Evolutionary conservation across 2,797 vertebrate genomes (phyloP), one percentile per base, ranked within the genome.

Genomic region (Aphelocoma californica): DNA sequence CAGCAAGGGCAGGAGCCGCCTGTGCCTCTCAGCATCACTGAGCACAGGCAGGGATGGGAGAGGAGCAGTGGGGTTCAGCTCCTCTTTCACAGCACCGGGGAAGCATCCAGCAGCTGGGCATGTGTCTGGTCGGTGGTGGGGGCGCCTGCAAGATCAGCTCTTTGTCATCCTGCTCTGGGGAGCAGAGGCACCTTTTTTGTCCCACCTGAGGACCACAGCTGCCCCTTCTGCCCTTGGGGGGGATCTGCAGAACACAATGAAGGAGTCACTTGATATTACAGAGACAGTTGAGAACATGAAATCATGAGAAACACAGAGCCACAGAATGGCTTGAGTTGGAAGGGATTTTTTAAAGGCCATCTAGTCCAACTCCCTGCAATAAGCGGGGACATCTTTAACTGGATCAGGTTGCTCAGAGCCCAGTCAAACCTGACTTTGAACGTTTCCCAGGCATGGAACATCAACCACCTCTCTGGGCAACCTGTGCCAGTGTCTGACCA

Each of bases 241-340:
- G 17, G 31, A 72, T 8, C 58, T 14, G 26, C 3, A 7, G 65
- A 1, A 31, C 9, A 5, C 7, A 25, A 20, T 57, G 60, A 73
- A 42, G 10, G 14, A 23, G 24, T 14, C 0, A 0, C 2, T 81
- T 36, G 34, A 25, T 40, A n/a, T 62, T 31, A 51, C 0, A 7
- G 6, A 60, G 29, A 47, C 17, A 31, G n/a, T 12, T 14, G 28
- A 87, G 42, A 60, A 65, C 1, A 19, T 0, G 6, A 84, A 90
- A 88, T 10, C 15, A 18, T 8, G 47, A 80, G 64, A 83, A 92
- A 19, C 13, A 8, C 6, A 56, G 48, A 48, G 17, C 3, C 11
- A 42, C 2, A 20, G 25, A 84, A 54, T 10, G 6, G 21, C 42
- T 34, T 53, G 45, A 7, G 21, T 18, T 65, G 40, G 40, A 36